Base-by-base conservation (phyloP, 2,113 vertebrate species). In the Boleophthalmus pectinirostris region DNA sequence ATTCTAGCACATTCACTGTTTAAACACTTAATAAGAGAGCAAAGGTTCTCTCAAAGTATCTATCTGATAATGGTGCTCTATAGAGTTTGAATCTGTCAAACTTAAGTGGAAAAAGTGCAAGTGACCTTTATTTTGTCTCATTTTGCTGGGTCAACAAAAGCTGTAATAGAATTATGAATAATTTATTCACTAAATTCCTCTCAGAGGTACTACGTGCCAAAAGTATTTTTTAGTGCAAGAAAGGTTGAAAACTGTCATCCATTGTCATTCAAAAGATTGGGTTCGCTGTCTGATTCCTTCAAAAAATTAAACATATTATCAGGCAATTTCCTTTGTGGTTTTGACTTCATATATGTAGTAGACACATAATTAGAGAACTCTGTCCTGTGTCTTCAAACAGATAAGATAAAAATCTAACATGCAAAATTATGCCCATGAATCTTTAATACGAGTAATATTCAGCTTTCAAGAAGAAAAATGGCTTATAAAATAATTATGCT, bases 381-480 rank as follows among this genome's bases (percentile, higher is more conserved):
- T 15, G 56, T 20, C 18, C 69, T 60, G 51, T 58, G 69, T 58
- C 58, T 49, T 76, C 67, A 63, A 47, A 24, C 23, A 56, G 71
- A 73, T 29, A 29, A 70, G 77, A 84, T 83, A 64, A 85, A 83
- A 79, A 58, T 58, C 79, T 65, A 38, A 12, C 16, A 21, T 77
- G 54, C 74, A 75, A n/a, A 80, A 81, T 82, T 72, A 64, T 35
- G 5, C 3, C 1, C n/a, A 73, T 71, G 67, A 82, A 77, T 77
- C 65, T 82, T 80, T 82, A 67, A 78, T 78, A 75, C 38, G 61
- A 35, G 56, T 74, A 75, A 69, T 69, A 68, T 77, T 61, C 51
- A 71, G 66, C 76, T 84, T 76, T 73, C 74, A 70, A 49, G 45
- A 79, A 79, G 78, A 74, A 72, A 77, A 83, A 83, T 80, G 2